These are phyloP conservation scores for Drosophila testacea DNA, from an alignment of 2,888 invertebrate species.

Conservation along the genomic window DNA sequence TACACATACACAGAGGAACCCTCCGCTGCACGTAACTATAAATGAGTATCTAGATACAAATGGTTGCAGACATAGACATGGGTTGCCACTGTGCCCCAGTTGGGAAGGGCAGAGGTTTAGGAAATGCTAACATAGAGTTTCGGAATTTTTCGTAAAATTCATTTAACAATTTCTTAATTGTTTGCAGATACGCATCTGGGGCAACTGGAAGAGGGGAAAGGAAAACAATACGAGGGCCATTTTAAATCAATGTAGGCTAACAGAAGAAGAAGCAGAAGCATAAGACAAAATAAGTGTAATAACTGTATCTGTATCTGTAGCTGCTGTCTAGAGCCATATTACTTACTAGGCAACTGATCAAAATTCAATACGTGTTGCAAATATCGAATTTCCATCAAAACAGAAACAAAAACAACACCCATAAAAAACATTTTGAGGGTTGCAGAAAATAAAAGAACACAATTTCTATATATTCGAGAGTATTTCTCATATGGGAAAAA, in stretches of 20 bases:
- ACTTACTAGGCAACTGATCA: conserved; percentile 74
- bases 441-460: conserved; percentile 38
- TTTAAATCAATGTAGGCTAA: conserved; percentile 67
- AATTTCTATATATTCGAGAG: conserved; percentile 12
- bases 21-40: conserved; percentile 38
- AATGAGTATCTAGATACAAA: conserved; percentile 73
- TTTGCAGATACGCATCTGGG: conserved; percentile 77
- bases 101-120: conserved; percentile 8
- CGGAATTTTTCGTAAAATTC: conserved; percentile 72
- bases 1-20: conserved; percentile 32
- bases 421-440: conserved; percentile 75
- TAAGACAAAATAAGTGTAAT: conserved; percentile 8
- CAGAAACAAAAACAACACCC: conserved; percentile 66
- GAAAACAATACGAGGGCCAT: conserved; percentile 6
- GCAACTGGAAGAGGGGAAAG: background rate
- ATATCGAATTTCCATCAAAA: conserved; percentile 81
- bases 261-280: conserved; percentile 1
- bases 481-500: conserved; percentile 28
- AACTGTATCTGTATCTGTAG: conserved; percentile 15
- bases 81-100: conserved; percentile 38
- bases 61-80: conserved; percentile 57
- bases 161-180: conserved; percentile 80
- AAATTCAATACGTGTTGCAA: conserved; percentile 79
- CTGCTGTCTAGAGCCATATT: conserved; percentile 50
- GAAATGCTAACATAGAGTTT: conserved; percentile 23